phyloP scores from a whole-genome alignment of 2,113 vertebrate species.

The Eurypyga helias region DNA sequence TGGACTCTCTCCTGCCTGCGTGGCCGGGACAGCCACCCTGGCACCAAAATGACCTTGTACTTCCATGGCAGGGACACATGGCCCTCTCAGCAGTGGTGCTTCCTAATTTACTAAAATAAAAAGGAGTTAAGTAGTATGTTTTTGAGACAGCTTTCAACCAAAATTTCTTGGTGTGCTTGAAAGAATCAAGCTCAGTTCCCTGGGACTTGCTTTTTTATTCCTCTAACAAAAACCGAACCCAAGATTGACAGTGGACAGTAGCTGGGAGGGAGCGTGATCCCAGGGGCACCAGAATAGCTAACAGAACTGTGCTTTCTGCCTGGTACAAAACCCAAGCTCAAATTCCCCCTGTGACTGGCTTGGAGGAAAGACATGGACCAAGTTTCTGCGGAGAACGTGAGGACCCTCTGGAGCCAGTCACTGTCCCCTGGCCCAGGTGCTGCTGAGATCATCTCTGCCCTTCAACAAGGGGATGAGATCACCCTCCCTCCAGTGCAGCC shows the following conservation, averaged over 20 bases:
- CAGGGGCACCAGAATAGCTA: neutral
- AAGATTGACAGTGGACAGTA: neutral
- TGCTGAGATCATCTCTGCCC: neutral
- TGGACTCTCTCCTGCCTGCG: neutral
- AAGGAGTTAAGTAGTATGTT: neutral
- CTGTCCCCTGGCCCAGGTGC: neutral
- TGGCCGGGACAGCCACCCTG: neutral
- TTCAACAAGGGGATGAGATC: neutral
- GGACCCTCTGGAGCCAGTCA: fast-evolving
- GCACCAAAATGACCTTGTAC: neutral
- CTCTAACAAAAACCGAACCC: neutral
- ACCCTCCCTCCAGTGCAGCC: neutral
- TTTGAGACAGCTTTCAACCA: neutral
- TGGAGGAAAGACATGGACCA: neutral
- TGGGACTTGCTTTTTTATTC: neutral
- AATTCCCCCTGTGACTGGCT: neutral
- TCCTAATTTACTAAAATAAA: neutral
- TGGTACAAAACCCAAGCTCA: neutral
- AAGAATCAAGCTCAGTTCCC: neutral
- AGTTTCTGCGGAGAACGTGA: neutral
- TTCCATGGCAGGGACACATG: neutral
- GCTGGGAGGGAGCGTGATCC: neutral
- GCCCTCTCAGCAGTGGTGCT: neutral
- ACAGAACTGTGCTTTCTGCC: neutral
- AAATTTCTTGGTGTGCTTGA: neutral